Evolutionary conservation across 2,797 vertebrate genomes (phyloP).

Genomic region (Scleropages formosus): DNA sequence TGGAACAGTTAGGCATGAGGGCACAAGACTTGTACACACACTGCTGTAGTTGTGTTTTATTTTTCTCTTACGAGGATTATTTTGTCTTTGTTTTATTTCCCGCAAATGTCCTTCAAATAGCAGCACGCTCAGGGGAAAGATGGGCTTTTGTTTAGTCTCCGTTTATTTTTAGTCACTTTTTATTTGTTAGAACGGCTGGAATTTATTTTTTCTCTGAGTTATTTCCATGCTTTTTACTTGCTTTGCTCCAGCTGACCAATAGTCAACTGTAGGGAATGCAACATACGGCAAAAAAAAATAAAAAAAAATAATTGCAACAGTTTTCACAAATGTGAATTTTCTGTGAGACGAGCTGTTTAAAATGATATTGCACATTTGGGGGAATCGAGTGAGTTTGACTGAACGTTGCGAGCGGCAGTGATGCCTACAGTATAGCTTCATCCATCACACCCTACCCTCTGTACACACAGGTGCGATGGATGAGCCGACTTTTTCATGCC

Average conservation of each 20-base stretch:
- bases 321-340: neutral
- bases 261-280: neutral
- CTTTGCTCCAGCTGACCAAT: neutral
- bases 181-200: constrained; percentile 19
- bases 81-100: constrained; percentile 19
- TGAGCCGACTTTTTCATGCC: constrained; percentile 33
- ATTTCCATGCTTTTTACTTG: constrained; percentile 7
- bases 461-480: constrained; percentile 19
- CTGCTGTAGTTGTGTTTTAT: constrained; percentile 10
- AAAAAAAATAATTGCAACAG: too few relatives aligned
- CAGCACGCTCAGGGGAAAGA: neutral
- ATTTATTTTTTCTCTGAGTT: constrained; percentile 14
- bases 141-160: constrained; percentile 18
- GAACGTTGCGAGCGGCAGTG: neutral
- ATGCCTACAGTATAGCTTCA: neutral
- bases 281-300: neutral
- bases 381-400: neutral
- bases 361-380: neutral
- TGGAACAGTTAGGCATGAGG: neutral
- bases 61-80: constrained; percentile 13
- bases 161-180: constrained; percentile 16
- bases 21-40: neutral
- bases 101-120: neutral
- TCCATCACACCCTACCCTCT: neutral
- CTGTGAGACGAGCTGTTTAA: neutral